A percentile compares a stretch with the other conserved stretches of the same genome.
These are phyloP conservation scores for Apis dorsata DNA, from an alignment of 1,140 invertebrate species.

Conservation along the genomic window DNA sequence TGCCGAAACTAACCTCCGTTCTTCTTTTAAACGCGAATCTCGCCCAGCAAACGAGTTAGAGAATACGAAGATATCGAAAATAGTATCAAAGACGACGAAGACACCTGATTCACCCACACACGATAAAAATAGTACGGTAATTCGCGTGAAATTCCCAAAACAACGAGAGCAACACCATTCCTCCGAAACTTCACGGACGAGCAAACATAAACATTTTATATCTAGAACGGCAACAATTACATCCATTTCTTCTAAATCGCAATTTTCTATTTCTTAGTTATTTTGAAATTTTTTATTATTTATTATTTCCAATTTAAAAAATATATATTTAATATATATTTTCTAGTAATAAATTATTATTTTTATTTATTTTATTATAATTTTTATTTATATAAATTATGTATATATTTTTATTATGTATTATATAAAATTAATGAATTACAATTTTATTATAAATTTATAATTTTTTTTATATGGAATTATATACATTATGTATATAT, in stretches of 20 bases:
- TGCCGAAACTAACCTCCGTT: conserved; percentile 64
- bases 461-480: neutral
- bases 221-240: conserved; percentile 27
- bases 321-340: neutral
- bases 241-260: neutral
- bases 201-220: conserved; percentile 31
- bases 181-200: conserved; percentile 47
- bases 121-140: conserved; percentile 68
- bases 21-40: conserved; percentile 35
- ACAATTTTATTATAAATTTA: neutral
- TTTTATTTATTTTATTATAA: neutral
- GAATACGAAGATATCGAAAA: conserved; percentile 62
- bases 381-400: neutral
- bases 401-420: neutral
- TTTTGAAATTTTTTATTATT: no score
- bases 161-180: conserved; percentile 63
- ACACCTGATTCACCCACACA: conserved; percentile 75
- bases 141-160: conserved; percentile 63
- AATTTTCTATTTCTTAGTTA: neutral
- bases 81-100: conserved; percentile 61
- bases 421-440: neutral
- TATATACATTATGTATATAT: neutral
- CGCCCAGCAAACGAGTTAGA: conserved; percentile 40
- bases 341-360: neutral
- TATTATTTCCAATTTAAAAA: no score